Evolutionary conservation across 2,888 invertebrate genomes (phyloP).

Genomic region (Rhodophaea formosa): DNA sequence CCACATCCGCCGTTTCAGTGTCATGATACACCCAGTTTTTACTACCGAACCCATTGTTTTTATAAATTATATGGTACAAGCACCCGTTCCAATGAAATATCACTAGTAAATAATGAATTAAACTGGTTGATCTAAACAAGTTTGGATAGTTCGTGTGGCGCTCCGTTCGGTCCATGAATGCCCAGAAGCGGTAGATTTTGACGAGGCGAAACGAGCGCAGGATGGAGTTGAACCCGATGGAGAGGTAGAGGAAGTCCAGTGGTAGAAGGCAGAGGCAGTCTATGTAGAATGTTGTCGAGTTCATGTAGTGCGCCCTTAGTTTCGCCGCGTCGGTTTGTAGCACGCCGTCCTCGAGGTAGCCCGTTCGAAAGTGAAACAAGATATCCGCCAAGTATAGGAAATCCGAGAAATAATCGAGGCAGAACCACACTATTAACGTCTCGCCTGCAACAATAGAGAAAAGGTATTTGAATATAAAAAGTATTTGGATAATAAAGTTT

Average conservation of each 20-base stretch:
- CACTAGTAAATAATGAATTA: constrained; percentile 97
- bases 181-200: constrained; percentile 99
- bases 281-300: constrained; percentile 98
- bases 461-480: constrained; percentile 1
- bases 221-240: constrained; percentile 98
- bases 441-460: constrained; percentile 82
- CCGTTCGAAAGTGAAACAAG: constrained; percentile 97
- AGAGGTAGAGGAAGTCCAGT: constrained; percentile 98
- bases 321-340: constrained; percentile 97
- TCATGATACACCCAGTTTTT: constrained; percentile 95
- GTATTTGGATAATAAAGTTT: too few species aligned
- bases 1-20: constrained; percentile 92
- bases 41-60: constrained; percentile 96
- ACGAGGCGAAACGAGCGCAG: constrained; percentile 97
- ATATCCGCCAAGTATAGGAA: constrained; percentile 98
- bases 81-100: constrained; percentile 99
- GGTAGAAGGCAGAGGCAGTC: constrained; percentile 99
- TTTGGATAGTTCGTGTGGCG: constrained; percentile 99
- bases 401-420: constrained; percentile 97
- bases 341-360: constrained; percentile 98
- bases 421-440: constrained; percentile 96
- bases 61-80: constrained; percentile 97
- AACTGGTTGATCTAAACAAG: constrained; percentile 94
- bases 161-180: constrained; percentile 98
- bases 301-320: constrained; percentile 98